Evolutionary conservation across 2,797 vertebrate genomes (phyloP).

Genomic region (Scolopax bukidnonensis): DNA sequence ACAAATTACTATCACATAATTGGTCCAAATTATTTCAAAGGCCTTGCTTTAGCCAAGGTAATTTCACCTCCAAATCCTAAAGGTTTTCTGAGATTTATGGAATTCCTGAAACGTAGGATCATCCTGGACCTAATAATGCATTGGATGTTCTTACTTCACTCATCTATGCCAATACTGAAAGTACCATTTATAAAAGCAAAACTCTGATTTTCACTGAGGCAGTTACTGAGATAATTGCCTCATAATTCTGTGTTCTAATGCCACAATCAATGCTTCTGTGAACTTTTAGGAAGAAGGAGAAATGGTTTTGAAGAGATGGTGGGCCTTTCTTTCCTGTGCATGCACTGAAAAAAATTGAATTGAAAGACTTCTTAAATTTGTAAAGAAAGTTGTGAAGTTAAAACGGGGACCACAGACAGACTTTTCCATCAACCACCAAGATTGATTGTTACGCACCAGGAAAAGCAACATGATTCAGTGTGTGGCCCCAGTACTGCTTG

Average conservation of each 20-base stretch:
- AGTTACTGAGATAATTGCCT: not conserved
- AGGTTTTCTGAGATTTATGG: not conserved
- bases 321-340: not conserved
- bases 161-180: rapidly evolving
- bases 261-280: not conserved
- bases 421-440: not conserved
- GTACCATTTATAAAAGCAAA: not conserved
- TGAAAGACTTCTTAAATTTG: not conserved
- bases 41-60: not conserved
- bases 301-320: not conserved
- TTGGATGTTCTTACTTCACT: not conserved
- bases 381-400: not conserved
- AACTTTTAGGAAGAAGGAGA: not conserved
- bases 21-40: not conserved
- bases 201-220: not conserved
- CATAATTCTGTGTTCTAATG: not conserved
- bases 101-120: not conserved
- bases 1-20: not conserved
- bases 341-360: not conserved
- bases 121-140: not conserved
- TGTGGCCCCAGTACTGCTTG: not conserved
- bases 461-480: rapidly evolving
- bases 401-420: not conserved
- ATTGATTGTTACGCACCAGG: not conserved
- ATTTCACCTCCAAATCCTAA: not conserved